phyloP scores from a whole-genome alignment of 1,140 invertebrate genomes.

The Ditylenchus dipsaci region DNA sequence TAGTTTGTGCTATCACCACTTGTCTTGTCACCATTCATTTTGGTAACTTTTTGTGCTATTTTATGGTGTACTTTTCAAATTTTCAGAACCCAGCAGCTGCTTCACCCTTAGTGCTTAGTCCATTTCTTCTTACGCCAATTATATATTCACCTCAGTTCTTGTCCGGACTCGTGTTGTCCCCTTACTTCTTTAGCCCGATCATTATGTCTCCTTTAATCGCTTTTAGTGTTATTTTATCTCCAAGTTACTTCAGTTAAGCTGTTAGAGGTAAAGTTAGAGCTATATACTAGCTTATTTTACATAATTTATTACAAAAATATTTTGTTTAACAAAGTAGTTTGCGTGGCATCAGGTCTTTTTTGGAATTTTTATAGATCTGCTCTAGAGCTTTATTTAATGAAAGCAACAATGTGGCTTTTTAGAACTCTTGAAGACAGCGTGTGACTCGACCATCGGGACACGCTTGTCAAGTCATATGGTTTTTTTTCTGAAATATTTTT shows the following conservation, averaged over 20 bases:
- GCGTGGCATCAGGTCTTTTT: too few relatives aligned
- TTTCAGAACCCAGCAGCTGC: conserved; percentile 18
- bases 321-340: too few relatives aligned
- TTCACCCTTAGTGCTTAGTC: conserved; percentile 42
- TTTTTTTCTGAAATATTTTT: too few relatives aligned
- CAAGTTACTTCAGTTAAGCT: conserved; percentile 5
- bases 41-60: conserved; percentile 1
- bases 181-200: conserved; percentile 26
- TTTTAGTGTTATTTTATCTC: conserved; percentile 20
- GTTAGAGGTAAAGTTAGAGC: background rate
- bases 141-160: conserved; percentile 3
- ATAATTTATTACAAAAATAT: too few relatives aligned
- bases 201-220: conserved; percentile 19
- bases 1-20: conserved; percentile 24
- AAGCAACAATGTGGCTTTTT: too few relatives aligned
- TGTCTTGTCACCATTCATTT: conserved; percentile 41
- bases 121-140: conserved; percentile 30
- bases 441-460: too few relatives aligned
- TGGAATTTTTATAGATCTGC: too few relatives aligned
- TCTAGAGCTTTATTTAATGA: too few relatives aligned
- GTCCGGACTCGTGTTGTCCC: conserved; percentile 26
- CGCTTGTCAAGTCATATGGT: too few relatives aligned
- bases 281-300: background rate
- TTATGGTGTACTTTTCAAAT: too few relatives aligned
- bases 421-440: too few relatives aligned